Evolutionary conservation across 2,113 vertebrate genomes (phyloP).

Genomic region (Caranx melampygus): DNA sequence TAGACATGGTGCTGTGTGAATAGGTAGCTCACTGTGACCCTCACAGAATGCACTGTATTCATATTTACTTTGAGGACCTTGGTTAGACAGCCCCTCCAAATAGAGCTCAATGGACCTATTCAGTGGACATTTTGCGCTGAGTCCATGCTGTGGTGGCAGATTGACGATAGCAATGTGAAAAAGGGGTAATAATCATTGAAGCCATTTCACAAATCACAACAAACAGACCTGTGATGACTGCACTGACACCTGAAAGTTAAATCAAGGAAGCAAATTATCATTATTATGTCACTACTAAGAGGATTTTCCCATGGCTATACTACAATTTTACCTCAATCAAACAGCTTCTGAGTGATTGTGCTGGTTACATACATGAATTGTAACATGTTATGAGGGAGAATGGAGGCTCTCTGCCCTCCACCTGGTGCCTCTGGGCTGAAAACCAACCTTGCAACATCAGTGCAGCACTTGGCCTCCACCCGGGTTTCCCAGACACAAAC

Average conservation of each 20-base stretch:
- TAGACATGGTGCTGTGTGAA: slow-evolving; percentile 65
- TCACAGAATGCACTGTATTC: slow-evolving; percentile 76
- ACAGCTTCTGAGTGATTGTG: too few relatives aligned
- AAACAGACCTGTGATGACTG: neutral
- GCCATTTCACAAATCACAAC: neutral
- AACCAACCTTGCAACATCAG: too few relatives aligned
- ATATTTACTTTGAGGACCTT: slow-evolving; percentile 73
- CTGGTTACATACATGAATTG: too few relatives aligned
- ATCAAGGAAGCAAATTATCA: neutral
- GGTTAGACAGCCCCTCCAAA: slow-evolving; percentile 66
- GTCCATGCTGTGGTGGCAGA: slow-evolving; percentile 34
- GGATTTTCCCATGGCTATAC: too few relatives aligned
- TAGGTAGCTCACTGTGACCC: slow-evolving; percentile 73
- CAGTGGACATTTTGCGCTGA: slow-evolving; percentile 43
- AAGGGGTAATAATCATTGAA: neutral
- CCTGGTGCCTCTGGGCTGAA: too few relatives aligned
- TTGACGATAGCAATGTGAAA: slow-evolving; percentile 15
- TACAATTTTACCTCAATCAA: too few relatives aligned
- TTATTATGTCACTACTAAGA: neutral
- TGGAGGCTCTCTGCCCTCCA: too few relatives aligned
- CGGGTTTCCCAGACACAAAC: too few relatives aligned
- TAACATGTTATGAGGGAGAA: too few relatives aligned
- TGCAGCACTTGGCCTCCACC: too few relatives aligned
- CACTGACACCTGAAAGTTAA: neutral
- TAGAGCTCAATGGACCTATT: slow-evolving; percentile 60